phyloP scores from a whole-genome alignment of 2,888 invertebrate species.

The Abrostola tripartita region DNA sequence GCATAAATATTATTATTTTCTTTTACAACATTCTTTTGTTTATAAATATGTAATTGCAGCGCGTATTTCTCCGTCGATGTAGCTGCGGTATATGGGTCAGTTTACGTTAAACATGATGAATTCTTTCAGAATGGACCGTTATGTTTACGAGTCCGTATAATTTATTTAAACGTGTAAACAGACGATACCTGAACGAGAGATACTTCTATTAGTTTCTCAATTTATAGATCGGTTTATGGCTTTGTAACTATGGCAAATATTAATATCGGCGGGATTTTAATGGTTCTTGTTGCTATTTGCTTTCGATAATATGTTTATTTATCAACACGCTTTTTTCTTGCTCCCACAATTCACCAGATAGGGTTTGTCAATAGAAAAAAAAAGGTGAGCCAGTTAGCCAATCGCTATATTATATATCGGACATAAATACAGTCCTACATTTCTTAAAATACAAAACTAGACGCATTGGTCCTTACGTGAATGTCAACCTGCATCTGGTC shows the following conservation, averaged over 20 bases:
- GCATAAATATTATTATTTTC: constrained; percentile 14
- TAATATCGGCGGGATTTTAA: too few relatives aligned
- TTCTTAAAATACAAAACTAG: too few relatives aligned
- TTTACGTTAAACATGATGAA: constrained; percentile 52
- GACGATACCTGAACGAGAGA: constrained; percentile 23
- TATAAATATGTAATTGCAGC: constrained; percentile 42
- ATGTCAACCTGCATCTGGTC: too few relatives aligned
- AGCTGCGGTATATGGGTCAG: constrained; percentile 46
- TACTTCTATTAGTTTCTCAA: constrained; percentile 47
- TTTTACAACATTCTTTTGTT: constrained; percentile 34
- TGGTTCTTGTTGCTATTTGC: too few relatives aligned
- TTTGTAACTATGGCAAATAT: neutral
- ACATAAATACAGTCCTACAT: too few relatives aligned
- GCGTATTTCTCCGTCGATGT: constrained; percentile 5
- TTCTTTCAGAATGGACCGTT: constrained; percentile 49
- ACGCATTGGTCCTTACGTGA: too few relatives aligned
- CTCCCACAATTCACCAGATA: too few relatives aligned
- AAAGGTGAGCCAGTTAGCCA: too few relatives aligned
- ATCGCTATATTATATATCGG: too few relatives aligned
- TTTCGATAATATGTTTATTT: too few relatives aligned
- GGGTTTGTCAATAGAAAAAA: too few relatives aligned
- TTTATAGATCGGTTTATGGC: constrained; percentile 4
- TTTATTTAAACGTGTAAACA: constrained; percentile 54
- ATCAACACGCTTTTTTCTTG: too few relatives aligned
- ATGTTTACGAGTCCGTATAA: constrained; percentile 48